Percentiles rank a stretch among this genome's conserved stretches.
phyloP scores from a whole-genome alignment of 1,140 invertebrate species.

The Linepithema humile region DNA sequence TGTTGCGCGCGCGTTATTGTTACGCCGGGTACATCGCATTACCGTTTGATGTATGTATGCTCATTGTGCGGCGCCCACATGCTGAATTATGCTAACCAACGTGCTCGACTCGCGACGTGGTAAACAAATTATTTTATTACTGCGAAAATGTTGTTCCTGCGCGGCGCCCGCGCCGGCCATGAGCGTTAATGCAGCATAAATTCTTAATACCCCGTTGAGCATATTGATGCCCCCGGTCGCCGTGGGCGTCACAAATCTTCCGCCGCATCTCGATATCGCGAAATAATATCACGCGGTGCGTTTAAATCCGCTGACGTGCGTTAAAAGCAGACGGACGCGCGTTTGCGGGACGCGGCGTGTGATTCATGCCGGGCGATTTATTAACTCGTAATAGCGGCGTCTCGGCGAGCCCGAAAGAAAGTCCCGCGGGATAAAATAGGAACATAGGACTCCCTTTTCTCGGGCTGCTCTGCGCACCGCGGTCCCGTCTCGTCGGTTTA shows the following conservation, averaged over 20 bases:
- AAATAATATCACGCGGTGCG: not conserved
- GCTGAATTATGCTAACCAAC: conserved; percentile 10
- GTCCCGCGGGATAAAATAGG: conserved; percentile 54
- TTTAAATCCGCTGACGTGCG: conserved; percentile 4
- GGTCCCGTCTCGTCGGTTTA: conserved; percentile 55
- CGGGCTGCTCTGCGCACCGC: not conserved
- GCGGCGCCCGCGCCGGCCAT: too few species aligned
- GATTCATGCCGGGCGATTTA: conserved; percentile 42
- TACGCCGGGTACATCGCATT: not conserved
- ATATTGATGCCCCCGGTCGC: too few species aligned
- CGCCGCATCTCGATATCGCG: not conserved
- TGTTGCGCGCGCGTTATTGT: conserved; percentile 15
- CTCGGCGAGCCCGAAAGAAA: conserved; percentile 34
- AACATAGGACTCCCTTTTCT: conserved; percentile 54
- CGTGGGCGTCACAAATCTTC: too few species aligned
- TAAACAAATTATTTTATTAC: conserved; percentile 29
- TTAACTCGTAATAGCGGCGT: conserved; percentile 29
- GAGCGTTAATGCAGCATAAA: not conserved
- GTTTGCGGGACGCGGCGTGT: not conserved
- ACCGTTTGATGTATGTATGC: conserved; percentile 1
- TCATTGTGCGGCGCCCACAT: conserved; percentile 10
- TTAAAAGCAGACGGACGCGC: not conserved
- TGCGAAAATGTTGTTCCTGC: not conserved
- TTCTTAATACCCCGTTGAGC: conserved; percentile 41
- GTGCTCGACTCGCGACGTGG: not conserved